Evolutionary conservation across 2,113 vertebrate species (phyloP), one percentile per base, ranked within the genome.

Genomic region (Oncorhynchus clarkii): DNA sequence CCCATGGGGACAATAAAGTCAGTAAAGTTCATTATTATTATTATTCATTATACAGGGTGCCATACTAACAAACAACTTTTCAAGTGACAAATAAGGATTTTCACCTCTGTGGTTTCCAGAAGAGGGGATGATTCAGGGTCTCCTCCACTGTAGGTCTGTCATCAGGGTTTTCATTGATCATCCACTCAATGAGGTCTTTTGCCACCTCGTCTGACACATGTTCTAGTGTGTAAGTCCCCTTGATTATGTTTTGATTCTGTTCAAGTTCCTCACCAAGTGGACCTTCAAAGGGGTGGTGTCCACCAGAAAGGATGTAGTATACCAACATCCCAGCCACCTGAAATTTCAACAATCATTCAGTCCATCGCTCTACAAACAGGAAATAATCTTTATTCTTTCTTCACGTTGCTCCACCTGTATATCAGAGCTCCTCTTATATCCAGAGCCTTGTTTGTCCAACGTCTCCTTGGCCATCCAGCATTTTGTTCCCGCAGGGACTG

Each of bases 291-390:
- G 90, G 91, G 87, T 93, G 92, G 1, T 88, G 81, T 67, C 91
- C 88, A 54, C 85, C n/a, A 68, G 92, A 88, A 1, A 92, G 84
- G 71, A 90, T 88, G 20, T 90, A 93, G 64, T 92, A 92, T 0
- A 80, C 67, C 65, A 93, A 78, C 90, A 93, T 92, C 29, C 92
- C 92, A 26, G 91, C 88, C 70, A 92, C 91, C 92, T 91, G 59
- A 60, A 74, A 2, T 0, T 0, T 14, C 39, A 45, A 45, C 9
- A 45, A 45, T 45, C 39, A 45, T 45, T 45, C 39, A 45, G 39
- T 45, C 39, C 39, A 45, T 45, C 39, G 39, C 39, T 45, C 39
- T 11, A 45, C 39, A 45, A 45, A 12, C 39, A 45, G 39, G 39
- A 45, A 11, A 11, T 45, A 0, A 2, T 45, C 39, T 45, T 9